These are phyloP conservation scores for Myathropa florea DNA, from an alignment of 2,888 invertebrate species.

Conservation along the genomic window DNA sequence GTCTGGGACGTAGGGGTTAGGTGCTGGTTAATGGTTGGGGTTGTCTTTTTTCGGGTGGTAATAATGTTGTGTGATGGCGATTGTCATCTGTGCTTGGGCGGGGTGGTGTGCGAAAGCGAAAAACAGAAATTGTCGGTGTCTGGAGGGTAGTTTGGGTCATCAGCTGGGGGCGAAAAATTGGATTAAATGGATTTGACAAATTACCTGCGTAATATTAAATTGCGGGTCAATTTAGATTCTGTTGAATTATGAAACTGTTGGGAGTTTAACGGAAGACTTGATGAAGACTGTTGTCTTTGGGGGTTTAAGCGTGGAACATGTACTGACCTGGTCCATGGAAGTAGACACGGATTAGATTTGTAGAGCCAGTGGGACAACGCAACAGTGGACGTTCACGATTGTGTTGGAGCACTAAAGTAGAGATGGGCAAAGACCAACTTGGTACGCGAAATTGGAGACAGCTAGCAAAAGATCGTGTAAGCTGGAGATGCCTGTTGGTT, in stretches of 20 bases:
- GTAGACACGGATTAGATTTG: too few species aligned
- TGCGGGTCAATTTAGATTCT: constrained; percentile 16
- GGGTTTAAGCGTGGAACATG: too few species aligned
- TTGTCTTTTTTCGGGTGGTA: constrained; percentile 1
- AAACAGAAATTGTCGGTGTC: background rate
- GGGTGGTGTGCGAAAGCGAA: too few species aligned
- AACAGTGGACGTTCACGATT: too few species aligned
- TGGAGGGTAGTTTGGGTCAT: constrained; percentile 6
- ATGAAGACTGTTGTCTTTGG: background rate
- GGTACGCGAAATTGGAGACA: too few species aligned
- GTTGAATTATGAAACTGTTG: background rate
- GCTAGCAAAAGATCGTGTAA: too few species aligned
- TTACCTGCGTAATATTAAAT: constrained; percentile 17
- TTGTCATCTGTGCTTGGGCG: constrained; percentile 24
- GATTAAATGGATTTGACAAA: constrained; percentile 54
- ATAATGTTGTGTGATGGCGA: constrained; percentile 44
- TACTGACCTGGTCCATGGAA: too few species aligned
- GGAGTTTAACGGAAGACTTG: background rate
- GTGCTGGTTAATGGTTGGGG: constrained; percentile 19
- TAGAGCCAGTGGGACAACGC: too few species aligned
- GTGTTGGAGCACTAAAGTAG: too few species aligned
- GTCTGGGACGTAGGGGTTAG: background rate
- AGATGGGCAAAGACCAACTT: too few species aligned
- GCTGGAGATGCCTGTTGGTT: too few species aligned
- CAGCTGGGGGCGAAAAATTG: constrained; percentile 17